Evolutionary conservation across 1,140 invertebrate species (phyloP).

Genomic region (Phortica variegata): DNA sequence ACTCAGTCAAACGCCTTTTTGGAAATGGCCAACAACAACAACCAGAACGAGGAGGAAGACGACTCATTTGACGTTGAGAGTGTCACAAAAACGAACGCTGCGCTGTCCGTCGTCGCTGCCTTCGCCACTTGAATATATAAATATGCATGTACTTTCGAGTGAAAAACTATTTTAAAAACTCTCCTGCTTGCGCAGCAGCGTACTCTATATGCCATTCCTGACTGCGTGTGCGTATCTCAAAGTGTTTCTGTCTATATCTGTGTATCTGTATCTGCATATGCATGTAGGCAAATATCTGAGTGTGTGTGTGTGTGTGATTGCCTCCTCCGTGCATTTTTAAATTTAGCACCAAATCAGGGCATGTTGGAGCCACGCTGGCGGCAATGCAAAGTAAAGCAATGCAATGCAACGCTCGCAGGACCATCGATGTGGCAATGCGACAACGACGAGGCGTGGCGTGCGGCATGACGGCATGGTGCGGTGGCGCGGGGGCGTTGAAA

Average conservation of each 20-base stretch:
- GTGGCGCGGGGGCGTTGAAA: no score
- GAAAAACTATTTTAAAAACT: slow-evolving; percentile 6
- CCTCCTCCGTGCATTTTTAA: slow-evolving; percentile 28
- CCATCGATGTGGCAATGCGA: no score
- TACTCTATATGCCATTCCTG: no score
- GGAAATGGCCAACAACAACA: slow-evolving; percentile 2
- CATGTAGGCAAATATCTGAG: slow-evolving; percentile 16
- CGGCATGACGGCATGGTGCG: no score
- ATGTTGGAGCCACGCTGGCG: slow-evolving; percentile 24
- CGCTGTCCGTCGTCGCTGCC: no score
- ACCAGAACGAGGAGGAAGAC: slow-evolving; percentile 8
- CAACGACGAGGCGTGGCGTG: no score
- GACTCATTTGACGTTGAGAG: slow-evolving; percentile 17
- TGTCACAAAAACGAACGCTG: slow-evolving; percentile 42
- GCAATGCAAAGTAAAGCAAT: slow-evolving; percentile 1
- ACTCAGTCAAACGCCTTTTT: no score
- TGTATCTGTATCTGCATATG: not conserved
- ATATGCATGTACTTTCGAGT: slow-evolving; percentile 14
- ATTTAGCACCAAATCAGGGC: slow-evolving; percentile 56
- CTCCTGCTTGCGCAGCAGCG: not conserved
- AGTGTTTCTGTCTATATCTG: not conserved
- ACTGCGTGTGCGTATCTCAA: no score
- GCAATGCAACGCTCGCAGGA: no score
- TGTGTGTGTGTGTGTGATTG: slow-evolving; percentile 2
- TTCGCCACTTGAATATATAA: no score